Percentiles rank a stretch among this genome's conserved stretches.
phyloP scores from a whole-genome alignment of 2,113 vertebrate species.

The Ifrita kowaldi region DNA sequence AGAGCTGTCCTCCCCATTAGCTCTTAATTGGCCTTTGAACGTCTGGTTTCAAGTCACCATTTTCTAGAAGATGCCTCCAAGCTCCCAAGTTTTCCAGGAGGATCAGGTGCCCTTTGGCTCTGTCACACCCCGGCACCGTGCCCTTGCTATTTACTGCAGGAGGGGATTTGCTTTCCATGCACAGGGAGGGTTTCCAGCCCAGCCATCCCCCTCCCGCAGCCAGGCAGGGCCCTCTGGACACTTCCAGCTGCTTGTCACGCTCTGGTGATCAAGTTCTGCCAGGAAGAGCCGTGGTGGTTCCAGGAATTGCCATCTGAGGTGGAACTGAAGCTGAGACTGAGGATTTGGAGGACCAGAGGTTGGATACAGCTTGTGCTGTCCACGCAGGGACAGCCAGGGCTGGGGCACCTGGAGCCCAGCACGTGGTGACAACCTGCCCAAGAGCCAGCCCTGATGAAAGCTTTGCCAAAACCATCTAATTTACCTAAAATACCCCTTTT shows the following conservation, averaged over 20 bases:
- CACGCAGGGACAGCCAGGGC: not conserved
- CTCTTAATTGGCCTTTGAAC: conserved; percentile 2
- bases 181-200: not conserved
- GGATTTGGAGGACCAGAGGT: not conserved
- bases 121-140: conserved; percentile 3
- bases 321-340: not conserved
- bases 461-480: not conserved
- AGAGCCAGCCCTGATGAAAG: not conserved
- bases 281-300: not conserved
- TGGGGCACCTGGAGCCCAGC: not conserved
- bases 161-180: not conserved
- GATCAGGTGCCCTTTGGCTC: conserved; percentile 38
- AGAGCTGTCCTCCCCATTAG: not conserved
- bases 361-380: not conserved
- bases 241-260: not conserved
- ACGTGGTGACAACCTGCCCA: not conserved
- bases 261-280: not conserved
- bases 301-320: conserved; percentile 19
- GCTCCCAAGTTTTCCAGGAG: not conserved
- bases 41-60: conserved; percentile 5
- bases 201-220: not conserved
- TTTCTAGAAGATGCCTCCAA: conserved; percentile 21
- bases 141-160: conserved; percentile 39
- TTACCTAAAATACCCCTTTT: not conserved
- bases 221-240: not conserved